Conservation (phyloP, 2,888 invertebrate species). For the Cephus runcator region DNA sequence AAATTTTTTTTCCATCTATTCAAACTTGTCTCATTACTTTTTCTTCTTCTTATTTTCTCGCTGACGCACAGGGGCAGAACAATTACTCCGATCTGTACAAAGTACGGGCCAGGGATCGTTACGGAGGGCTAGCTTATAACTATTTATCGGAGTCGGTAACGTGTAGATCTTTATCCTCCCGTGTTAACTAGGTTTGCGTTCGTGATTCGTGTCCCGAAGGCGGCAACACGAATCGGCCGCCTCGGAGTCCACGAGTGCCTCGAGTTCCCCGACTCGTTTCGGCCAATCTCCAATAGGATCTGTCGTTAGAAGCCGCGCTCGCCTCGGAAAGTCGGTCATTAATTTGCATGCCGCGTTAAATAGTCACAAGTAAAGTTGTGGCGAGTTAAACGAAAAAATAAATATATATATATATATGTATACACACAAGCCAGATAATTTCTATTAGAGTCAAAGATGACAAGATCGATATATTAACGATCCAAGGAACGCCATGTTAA, state of each 20-base stretch:
- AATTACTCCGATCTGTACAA: too few species aligned
- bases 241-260: not conserved
- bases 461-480: not conserved
- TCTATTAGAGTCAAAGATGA: not conserved
- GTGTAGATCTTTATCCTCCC: conserved; percentile 46
- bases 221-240: conserved; percentile 29
- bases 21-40: too few species aligned
- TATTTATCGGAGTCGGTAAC: conserved; percentile 1
- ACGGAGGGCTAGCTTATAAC: too few species aligned
- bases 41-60: too few species aligned
- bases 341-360: too few species aligned
- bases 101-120: too few species aligned
- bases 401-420: too few species aligned
- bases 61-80: too few species aligned
- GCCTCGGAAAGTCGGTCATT: not conserved
- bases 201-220: conserved; percentile 28
- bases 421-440: not conserved
- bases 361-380: too few species aligned
- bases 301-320: not conserved
- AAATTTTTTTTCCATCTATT: too few species aligned
- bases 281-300: conserved; percentile 3
- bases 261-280: not conserved
- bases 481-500: not conserved
- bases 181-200: conserved; percentile 47
- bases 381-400: too few species aligned